Evolutionary conservation across 1,140 invertebrate species (phyloP).

Genomic region (Homalodisca vitripennis): DNA sequence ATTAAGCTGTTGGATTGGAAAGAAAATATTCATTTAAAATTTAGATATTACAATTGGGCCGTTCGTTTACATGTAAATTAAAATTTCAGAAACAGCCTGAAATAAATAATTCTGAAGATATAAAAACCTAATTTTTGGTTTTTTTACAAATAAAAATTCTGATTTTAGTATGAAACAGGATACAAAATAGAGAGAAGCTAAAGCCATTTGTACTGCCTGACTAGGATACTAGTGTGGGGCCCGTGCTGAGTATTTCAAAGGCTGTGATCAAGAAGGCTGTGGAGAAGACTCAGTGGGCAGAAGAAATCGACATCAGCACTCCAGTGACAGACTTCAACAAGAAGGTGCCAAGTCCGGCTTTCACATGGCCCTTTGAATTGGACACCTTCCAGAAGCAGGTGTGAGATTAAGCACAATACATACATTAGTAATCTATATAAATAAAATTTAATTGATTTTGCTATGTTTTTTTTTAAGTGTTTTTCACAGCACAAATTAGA

Average conservation of each 20-base stretch:
- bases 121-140: neutral
- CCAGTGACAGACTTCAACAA: slow-evolving; percentile 82
- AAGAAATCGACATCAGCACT: slow-evolving; percentile 75
- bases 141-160: neutral
- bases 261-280: neutral
- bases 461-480: too few relatives aligned
- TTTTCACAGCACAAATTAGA: neutral
- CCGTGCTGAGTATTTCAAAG: slow-evolving; percentile 27
- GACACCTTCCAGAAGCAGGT: slow-evolving; percentile 95
- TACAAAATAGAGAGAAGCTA: neutral
- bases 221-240: slow-evolving; percentile 19
- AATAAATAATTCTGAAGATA: neutral
- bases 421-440: too few relatives aligned
- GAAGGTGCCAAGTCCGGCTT: slow-evolving; percentile 80
- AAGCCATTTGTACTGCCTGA: neutral
- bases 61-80: neutral
- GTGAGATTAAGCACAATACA: too few relatives aligned
- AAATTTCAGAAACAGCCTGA: neutral
- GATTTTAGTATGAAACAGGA: neutral
- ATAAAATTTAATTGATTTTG: too few relatives aligned
- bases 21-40: too few relatives aligned
- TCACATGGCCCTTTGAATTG: slow-evolving; percentile 88
- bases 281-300: slow-evolving; percentile 75
- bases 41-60: neutral
- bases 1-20: too few relatives aligned